These are phyloP conservation scores for Bradysia coprophila DNA, from an alignment of 1,140 invertebrate genomes.

Conservation along the genomic window DNA sequence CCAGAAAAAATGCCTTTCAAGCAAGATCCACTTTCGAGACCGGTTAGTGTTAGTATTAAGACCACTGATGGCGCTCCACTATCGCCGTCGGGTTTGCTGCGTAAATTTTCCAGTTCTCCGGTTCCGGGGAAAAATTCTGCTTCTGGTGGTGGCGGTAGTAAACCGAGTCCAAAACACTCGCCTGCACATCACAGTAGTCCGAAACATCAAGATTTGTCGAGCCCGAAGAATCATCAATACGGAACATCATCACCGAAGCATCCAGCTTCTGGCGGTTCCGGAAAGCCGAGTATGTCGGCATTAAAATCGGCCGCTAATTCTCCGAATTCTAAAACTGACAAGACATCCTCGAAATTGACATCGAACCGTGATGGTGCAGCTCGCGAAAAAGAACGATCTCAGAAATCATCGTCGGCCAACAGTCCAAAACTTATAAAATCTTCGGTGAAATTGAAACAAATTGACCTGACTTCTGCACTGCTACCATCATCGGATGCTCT, in stretches of 20 bases:
- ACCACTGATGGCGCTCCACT: constrained; percentile 43
- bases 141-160: constrained; percentile 27
- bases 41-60: constrained; percentile 52
- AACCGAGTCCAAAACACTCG: constrained; percentile 51
- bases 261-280: constrained; percentile 40
- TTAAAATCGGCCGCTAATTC: constrained; percentile 60
- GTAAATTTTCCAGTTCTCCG: constrained; percentile 49
- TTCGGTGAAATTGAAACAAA: constrained; percentile 34
- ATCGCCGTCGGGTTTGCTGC: constrained; percentile 16
- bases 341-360: constrained; percentile 25
- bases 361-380: constrained; percentile 25
- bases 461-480: constrained; percentile 26
- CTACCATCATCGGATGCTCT: constrained; percentile 11
- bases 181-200: constrained; percentile 54
- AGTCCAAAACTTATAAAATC: constrained; percentile 50
- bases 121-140: constrained; percentile 34
- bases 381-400: constrained; percentile 12
- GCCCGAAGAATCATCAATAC: constrained; percentile 36
- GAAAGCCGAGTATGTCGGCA: constrained; percentile 75
- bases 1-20: constrained; percentile 59
- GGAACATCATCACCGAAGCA: constrained; percentile 58
- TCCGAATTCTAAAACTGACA: constrained; percentile 20
- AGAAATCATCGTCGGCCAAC: constrained; percentile 23
- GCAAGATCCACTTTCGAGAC: constrained; percentile 19
- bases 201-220: constrained; percentile 44